These are phyloP conservation scores for Malacoctenus gilli DNA, from an alignment of 2,797 vertebrate genomes.

Conservation along the genomic window DNA sequence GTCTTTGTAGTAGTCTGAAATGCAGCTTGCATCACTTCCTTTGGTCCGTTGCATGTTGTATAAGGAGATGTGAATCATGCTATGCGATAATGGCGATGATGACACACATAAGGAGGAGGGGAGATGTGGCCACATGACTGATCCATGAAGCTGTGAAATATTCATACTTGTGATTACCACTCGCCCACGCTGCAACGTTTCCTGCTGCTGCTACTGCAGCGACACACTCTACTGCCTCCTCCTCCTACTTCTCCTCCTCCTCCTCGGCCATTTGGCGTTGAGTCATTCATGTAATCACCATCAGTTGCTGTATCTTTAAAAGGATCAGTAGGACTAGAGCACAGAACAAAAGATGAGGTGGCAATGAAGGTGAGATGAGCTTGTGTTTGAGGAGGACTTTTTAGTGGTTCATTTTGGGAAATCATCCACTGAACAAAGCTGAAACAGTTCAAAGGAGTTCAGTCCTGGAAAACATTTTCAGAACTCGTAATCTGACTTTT, in stretches of 20 bases:
- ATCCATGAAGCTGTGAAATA: constrained; percentile 34
- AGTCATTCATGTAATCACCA: constrained; percentile 36
- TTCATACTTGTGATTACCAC: constrained; percentile 34
- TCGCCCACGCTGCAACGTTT: constrained; percentile 17
- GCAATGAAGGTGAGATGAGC: background rate
- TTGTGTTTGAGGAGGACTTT: background rate
- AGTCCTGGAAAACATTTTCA: no score
- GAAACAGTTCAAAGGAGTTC: no score
- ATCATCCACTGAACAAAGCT: no score
- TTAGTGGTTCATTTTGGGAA: no score
- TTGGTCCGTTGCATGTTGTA: background rate
- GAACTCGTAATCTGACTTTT: no score
- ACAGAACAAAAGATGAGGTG: background rate
- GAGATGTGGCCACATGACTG: constrained; percentile 5
- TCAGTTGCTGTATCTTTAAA: constrained; percentile 10
- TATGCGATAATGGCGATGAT: constrained; percentile 16
- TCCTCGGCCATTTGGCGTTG: constrained; percentile 26
- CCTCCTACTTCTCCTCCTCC: constrained; percentile 6
- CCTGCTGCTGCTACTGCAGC: constrained; percentile 7
- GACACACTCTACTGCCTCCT: constrained; percentile 9
- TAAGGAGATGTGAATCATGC: background rate
- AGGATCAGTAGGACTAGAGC: background rate
- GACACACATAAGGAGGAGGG: background rate
- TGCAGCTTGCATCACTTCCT: constrained; percentile 27
- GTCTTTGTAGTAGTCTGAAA: background rate